Evolutionary conservation across 2,888 invertebrate species (phyloP).

Genomic region (Tiliacea citrago): DNA sequence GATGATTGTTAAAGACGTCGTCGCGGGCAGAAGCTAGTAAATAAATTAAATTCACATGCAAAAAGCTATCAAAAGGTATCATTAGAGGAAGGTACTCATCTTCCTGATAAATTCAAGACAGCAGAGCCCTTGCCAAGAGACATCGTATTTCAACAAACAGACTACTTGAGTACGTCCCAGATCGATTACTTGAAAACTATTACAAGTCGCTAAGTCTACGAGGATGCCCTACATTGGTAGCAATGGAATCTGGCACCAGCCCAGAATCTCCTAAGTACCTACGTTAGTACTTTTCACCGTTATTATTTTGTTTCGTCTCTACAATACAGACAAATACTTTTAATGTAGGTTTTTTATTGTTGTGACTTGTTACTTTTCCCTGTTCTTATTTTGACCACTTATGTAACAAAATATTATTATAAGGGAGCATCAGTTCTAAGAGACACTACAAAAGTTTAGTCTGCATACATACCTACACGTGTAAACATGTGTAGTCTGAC

Average conservation of each 20-base stretch:
- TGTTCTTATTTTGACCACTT: not conserved
- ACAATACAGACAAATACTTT: slow-evolving; percentile 5
- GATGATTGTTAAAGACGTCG: too few species aligned
- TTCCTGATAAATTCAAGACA: not conserved
- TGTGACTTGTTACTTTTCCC: not conserved
- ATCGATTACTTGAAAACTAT: slow-evolving; percentile 60
- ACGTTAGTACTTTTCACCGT: slow-evolving; percentile 42
- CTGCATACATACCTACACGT: not conserved
- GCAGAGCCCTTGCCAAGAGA: slow-evolving; percentile 25
- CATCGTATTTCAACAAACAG: slow-evolving; percentile 43
- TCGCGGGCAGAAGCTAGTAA: not conserved
- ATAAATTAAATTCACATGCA: not conserved
- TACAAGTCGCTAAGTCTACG: slow-evolving; percentile 52
- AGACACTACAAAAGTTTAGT: not conserved
- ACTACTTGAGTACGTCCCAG: slow-evolving; percentile 35
- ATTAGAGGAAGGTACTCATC: not conserved
- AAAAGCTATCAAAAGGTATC: not conserved
- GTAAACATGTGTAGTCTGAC: not conserved
- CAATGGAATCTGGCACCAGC: slow-evolving; percentile 41
- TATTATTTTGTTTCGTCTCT: slow-evolving; percentile 46
- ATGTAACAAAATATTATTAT: not conserved
- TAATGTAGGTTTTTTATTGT: not conserved
- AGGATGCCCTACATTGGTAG: slow-evolving; percentile 47
- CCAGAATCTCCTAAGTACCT: slow-evolving; percentile 50
- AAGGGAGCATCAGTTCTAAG: not conserved